Evolutionary conservation across 2,797 vertebrate species (phyloP).

Genomic region (Sebastes iracundus): DNA sequence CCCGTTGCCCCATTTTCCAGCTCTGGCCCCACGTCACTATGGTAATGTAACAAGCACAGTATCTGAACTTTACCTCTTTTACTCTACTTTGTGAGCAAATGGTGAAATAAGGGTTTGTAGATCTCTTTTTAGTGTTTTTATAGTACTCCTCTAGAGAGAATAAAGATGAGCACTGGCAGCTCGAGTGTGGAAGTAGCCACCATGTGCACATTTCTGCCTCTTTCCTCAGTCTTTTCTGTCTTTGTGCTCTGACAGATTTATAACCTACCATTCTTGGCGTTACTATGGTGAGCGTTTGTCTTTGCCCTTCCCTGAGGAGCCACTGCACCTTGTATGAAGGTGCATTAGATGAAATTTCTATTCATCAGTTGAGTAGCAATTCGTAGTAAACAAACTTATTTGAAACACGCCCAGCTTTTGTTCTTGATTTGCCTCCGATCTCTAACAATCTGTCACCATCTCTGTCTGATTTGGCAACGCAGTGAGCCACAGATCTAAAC

Average conservation of each 20-base stretch:
- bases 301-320: constrained; percentile 9
- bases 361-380: neutral
- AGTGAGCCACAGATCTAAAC: neutral
- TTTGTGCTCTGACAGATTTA: constrained; percentile 52
- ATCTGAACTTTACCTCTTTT: constrained; percentile 27
- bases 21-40: constrained; percentile 52
- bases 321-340: constrained; percentile 40
- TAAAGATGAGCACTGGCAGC: neutral
- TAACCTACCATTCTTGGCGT: constrained; percentile 46
- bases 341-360: constrained; percentile 10
- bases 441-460: constrained; percentile 3
- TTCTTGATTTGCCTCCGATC: neutral
- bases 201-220: constrained; percentile 18
- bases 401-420: neutral
- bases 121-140: constrained; percentile 9
- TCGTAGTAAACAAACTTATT: neutral
- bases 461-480: neutral
- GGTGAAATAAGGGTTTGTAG: neutral
- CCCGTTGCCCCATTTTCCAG: constrained; percentile 32
- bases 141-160: neutral
- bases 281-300: constrained; percentile 60
- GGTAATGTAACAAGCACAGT: constrained; percentile 24
- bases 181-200: neutral
- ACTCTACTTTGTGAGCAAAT: neutral
- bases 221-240: neutral